phyloP scores from a whole-genome alignment of 2,113 vertebrate genomes.

The Casuarius casuarius region DNA sequence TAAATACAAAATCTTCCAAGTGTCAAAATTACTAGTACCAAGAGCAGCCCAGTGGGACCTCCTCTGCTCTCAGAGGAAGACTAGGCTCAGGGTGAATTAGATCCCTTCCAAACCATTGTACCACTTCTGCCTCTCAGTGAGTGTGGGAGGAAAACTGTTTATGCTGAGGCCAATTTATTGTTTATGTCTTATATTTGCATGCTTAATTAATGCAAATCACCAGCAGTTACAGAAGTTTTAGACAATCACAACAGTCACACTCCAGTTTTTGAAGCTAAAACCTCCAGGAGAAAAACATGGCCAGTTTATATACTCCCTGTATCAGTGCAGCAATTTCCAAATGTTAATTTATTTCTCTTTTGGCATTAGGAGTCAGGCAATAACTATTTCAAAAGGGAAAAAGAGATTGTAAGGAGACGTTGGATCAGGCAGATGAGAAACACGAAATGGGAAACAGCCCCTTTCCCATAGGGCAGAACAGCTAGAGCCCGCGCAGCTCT shows the following conservation, averaged over 20 bases:
- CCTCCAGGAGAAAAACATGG: constrained; percentile 1
- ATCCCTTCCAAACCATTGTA: not conserved
- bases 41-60: not conserved
- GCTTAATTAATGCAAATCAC: constrained; percentile 65
- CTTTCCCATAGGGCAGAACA: constrained; percentile 2
- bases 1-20: not conserved
- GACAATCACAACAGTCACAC: constrained; percentile 33
- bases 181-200: constrained; percentile 43
- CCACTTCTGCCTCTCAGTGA: not conserved
- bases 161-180: constrained; percentile 61
- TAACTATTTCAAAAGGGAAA: not conserved
- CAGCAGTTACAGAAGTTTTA: constrained; percentile 42
- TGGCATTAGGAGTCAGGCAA: not conserved
- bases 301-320: not conserved
- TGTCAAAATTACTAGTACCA: not conserved
- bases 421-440: not conserved
- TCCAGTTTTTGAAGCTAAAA: constrained; percentile 34
- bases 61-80: constrained; percentile 24
- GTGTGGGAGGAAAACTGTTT: constrained; percentile 42
- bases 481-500: not conserved
- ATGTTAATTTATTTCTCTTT: not conserved
- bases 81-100: constrained; percentile 25
- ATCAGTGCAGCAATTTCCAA: not conserved
- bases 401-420: not conserved
- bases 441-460: not conserved